Base-by-base conservation (phyloP, 2,797 vertebrate species). In the Loris lydekkerianus region DNA sequence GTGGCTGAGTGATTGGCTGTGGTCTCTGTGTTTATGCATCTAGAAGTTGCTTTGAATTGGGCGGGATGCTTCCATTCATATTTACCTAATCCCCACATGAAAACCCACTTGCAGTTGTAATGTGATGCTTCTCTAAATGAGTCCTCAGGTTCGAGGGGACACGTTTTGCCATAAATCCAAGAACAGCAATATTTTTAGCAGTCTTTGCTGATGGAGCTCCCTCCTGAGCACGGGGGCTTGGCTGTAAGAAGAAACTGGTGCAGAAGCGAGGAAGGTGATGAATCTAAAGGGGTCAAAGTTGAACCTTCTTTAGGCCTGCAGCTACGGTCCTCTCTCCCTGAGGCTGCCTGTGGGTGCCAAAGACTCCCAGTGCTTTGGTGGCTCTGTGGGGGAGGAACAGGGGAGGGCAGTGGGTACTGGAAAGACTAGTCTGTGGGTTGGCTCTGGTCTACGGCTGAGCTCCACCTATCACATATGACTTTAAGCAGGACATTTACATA, bases 1-100 rank as follows among this genome's bases (percentile, higher is more conserved):
- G 65, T 53, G 46, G 77, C 60, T 49, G 96, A 77, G 93, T 40
- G 4, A 82, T 82, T 25, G 80, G 49, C 70, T 92, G 34, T 0
- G 0, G 72, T 18, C 29, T 0, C 90, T 94, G 46, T 65, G 13
- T 93, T 80, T 63, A 77, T 81, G 7, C 9, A 67, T 84, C 94
- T 75, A 87, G 94, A 96, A 96, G 58, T 72, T 56, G 65, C 81
- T 97, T 93, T 96, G 61, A 84, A 93, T 88, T 78, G 86, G 91
- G 9, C 37, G 6, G 27, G 70, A 80, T 46, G 76, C 86, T 93
- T 97, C 73, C 89, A 65, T 83, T 96, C 96, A 78, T 69, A 61
- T 80, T 93, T 69, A 65, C 1, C 1, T 17, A 60, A 86, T 13
- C 2, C 2, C 49, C 40, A 77, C 49, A 34, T 61, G 80, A 69